Evolutionary conservation across 2,888 invertebrate species (phyloP), one percentile per base, ranked within the genome.

Genomic region (Calameuta pallipes): DNA sequence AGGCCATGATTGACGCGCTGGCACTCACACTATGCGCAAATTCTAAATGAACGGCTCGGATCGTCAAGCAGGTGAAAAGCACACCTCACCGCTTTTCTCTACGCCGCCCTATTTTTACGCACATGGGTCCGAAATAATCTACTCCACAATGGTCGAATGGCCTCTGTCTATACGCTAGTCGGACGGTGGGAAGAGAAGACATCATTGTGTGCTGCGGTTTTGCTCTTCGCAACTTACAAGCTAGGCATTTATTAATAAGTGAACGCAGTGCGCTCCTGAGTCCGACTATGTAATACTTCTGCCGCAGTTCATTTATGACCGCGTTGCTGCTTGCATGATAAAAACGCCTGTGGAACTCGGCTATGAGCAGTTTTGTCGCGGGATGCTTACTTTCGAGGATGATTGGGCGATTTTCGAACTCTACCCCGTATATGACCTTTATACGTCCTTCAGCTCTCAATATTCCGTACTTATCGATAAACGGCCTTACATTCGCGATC

Each of bases 21-120:
- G 82, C 75, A 13, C 78, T 56, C 36, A 83, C 37, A 4, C 77
- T 33, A 0, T 33, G 15, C 2, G 81, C 83, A 4, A 85, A 6
- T 56, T 85, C 83, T 0, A 85, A 13, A 56, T 85, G 84, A 1
- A 85, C 71, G 0, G 81, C 84, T 12, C 84, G 76, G 9, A 82
- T 80, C 0, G 83, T 84, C 1, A 85, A 69, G 69, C 83, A 85
- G 0, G 82, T 84, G 56, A 85, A 84, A 1, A 84, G 15, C 0
- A 79, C 86, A 1, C 83, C 82, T 80, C 82, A 83, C 15, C 84
- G 74, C 73, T 83, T 85, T 81, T 85, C 85, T 1, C 71, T 70
- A 1, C 83, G 76, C 36, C 82, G 33, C 0, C 83, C 84, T 3
- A 84, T 74, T 0, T 77, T 77, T 0, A 84, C 82, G 12, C 34